phyloP scores from a whole-genome alignment of 2,797 vertebrate species.

The Argya squamiceps region DNA sequence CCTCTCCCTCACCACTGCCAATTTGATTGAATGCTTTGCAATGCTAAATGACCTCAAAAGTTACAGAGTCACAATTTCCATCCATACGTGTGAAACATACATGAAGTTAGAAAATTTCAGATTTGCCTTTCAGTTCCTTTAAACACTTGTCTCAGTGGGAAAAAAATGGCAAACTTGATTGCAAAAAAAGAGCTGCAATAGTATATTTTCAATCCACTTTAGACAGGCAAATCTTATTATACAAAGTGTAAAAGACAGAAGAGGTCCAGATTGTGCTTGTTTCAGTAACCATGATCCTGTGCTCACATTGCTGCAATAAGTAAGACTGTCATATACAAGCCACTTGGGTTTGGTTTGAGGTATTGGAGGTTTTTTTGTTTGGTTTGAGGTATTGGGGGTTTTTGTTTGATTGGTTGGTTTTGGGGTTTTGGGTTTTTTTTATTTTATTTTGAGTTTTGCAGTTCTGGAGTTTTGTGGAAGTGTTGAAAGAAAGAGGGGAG shows the following conservation, averaged over 20 bases:
- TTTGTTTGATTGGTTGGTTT: not conserved
- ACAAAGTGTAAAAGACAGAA: not conserved
- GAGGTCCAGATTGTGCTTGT: not conserved
- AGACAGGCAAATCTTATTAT: not conserved
- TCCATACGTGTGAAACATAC: accelerated
- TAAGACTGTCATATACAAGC: not conserved
- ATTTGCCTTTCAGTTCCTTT: not conserved
- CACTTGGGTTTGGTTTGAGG: not conserved
- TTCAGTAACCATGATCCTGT: not conserved
- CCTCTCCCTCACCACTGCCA: not conserved
- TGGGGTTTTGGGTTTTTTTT: not conserved
- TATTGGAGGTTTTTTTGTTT: not conserved
- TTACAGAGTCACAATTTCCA: not conserved
- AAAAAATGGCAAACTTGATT: not conserved
- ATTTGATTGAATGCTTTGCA: not conserved
- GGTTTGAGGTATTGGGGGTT: too few species aligned
- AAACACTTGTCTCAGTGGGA: not conserved
- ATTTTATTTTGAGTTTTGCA: not conserved
- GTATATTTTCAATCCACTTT: not conserved
- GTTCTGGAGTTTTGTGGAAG: not conserved
- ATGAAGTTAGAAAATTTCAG: not conserved
- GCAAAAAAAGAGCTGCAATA: not conserved
- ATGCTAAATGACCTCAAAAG: not conserved
- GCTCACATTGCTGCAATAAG: not conserved
- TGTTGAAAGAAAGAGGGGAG: not conserved